Percentiles rank a stretch among this genome's conserved stretches.
Conservation (phyloP, 1,140 invertebrate species). For the Eurosta solidaginis region DNA sequence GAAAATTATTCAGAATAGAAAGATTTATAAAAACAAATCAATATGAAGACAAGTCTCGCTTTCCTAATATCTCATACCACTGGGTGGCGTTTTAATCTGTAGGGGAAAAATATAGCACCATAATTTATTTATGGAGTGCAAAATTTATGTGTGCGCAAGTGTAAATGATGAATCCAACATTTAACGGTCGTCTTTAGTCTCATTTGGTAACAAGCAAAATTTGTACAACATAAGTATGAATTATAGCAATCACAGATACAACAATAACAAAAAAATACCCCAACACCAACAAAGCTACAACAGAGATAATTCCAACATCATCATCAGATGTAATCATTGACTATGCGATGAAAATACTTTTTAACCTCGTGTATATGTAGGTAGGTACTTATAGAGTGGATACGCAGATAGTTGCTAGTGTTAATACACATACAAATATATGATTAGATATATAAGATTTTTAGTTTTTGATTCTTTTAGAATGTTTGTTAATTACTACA, state of each 20-base stretch:
- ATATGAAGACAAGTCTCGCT: too few species aligned
- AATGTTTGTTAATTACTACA: too few species aligned
- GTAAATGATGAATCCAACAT: background rate
- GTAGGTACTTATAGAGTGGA: background rate
- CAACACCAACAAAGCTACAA: background rate
- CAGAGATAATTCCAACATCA: background rate
- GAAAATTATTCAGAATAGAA: too few species aligned
- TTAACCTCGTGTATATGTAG: background rate
- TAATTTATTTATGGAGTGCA: too few species aligned
- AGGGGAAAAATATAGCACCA: too few species aligned
- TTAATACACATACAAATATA: background rate
- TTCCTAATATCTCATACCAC: too few species aligned
- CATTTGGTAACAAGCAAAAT: background rate
- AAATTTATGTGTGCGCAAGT: background rate
- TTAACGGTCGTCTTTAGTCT: background rate
- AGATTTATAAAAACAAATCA: too few species aligned
- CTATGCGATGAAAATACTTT: background rate
- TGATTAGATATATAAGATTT: too few species aligned
- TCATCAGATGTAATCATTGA: background rate
- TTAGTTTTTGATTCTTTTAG: too few species aligned
- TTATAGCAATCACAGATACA: background rate
- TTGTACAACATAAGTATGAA: background rate
- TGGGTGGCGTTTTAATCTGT: too few species aligned
- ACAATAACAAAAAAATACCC: background rate
- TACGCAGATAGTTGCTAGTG: background rate